Evolutionary conservation across 2,888 invertebrate genomes (phyloP).

Genomic region (Hemithea aestivaria): DNA sequence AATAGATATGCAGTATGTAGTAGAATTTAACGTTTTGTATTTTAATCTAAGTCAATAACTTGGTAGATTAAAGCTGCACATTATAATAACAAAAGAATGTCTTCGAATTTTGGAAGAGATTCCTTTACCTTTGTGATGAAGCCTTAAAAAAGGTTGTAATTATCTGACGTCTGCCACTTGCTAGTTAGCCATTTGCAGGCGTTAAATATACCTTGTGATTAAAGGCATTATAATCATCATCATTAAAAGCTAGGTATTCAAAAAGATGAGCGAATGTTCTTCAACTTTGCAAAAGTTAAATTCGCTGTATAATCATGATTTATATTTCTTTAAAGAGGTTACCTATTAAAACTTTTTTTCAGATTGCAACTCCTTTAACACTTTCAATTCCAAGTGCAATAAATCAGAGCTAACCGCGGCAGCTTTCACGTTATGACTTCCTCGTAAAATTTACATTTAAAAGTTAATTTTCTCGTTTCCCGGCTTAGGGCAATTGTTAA

Average conservation of each 20-base stretch:
- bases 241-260: constrained; percentile 63
- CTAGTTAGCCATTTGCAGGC: too few species aligned
- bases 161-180: constrained; percentile 22
- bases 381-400: constrained; percentile 75
- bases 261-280: constrained; percentile 65
- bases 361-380: constrained; percentile 77
- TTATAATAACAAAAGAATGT: too few species aligned
- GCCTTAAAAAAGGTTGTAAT: constrained; percentile 22
- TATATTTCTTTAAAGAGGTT: constrained; percentile 75
- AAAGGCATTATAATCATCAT: constrained; percentile 49
- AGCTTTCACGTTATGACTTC: constrained; percentile 77
- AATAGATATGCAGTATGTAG: too few species aligned
- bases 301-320: constrained; percentile 67
- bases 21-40: too few species aligned
- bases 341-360: constrained; percentile 77
- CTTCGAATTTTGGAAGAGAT: too few species aligned
- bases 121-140: too few species aligned
- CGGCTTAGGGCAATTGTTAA: constrained; percentile 71
- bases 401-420: constrained; percentile 75
- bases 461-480: constrained; percentile 74
- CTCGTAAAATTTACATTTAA: constrained; percentile 78
- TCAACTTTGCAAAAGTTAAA: constrained; percentile 65
- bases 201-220: too few species aligned
- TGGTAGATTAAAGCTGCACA: too few species aligned
- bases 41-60: too few species aligned